Base-by-base conservation (phyloP, 2,797 vertebrate genomes). In the Esox lucius region DNA sequence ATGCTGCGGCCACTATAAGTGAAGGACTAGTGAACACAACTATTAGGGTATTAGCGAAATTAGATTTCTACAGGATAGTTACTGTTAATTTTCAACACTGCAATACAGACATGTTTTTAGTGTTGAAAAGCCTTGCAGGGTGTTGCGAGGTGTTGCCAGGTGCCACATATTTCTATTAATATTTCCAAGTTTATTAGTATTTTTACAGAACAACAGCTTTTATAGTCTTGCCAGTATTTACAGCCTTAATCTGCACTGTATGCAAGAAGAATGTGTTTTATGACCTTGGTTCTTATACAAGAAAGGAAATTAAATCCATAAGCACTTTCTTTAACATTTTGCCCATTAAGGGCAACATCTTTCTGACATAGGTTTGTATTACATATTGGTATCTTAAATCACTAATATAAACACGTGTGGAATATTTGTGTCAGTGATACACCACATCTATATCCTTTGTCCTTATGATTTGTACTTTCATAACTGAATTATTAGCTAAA, bases 221-320 rank as follows among this genome's bases (percentile, higher is more conserved):
- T 46, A 39, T 48, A 39, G 42, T 68, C 19, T 68, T 35, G 66
- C 35, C 39, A 68, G 42, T 39, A 65, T 65, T 9, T 46, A 22
- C 5, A 22, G 67, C 16, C 28, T 24, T 51, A 33, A 3, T 15
- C 24, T 33, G 46, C 17, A 15, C 2, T 17, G 51, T 16, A 71
- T 22, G 19, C 2, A 12, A 51, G 4, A 56, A 51, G 70, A 35
- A 28, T 28, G 17, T 4, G 53, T 49, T 59, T 59, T 35, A 78
- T 79, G 78, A 78, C 74, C 75, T 69, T 77, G 61, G 49, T 72
- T 31, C 65, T 71, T 80, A 61, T 31, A 33, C 4, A 61, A 22
- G 66, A 24, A 39, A 75, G 69, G 72, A 78, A 80, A 82, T 75
- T 3, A 76, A 79, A 72, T 67, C 56, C 68, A 65, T 46, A 53